Evolutionary conservation across 1,140 invertebrate genomes (phyloP), one percentile per base, ranked within the genome.

Genomic region (Pomacea maculata): DNA sequence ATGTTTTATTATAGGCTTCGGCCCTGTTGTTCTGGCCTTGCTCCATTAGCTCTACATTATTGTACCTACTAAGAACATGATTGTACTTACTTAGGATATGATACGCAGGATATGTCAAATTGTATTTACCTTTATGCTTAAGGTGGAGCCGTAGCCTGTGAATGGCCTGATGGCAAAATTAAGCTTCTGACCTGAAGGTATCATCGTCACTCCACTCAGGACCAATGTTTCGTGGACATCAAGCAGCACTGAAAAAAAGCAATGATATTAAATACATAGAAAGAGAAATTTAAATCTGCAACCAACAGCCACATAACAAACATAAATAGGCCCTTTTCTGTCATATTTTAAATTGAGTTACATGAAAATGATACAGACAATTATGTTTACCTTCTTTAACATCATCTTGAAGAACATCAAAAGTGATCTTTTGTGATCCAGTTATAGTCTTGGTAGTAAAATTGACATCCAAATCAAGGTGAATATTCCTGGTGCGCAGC

Each of bases 191-290:
- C 52, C 68, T 21, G 63, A 65, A 45, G 29, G 34, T 55, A 64
- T 68, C n/a, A 29, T 45, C 25, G n/a, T 80, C 29, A 84, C 83
- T 67, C 61, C 75, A 21, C 64, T 74, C 15, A 87, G 78, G 21
- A 63, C 79, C 71, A 87, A 54, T 21, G 83, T 83, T 54, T 86
- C 80, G 76, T 87, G 86, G 72, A 83, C 74, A 68, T 87, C 85
- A 65, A 86, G 80, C n/a, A 52, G 79, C 6, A 86, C 86, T 87
- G 72, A 70, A 80, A 84, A 25, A 67, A 82, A 78, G 67, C 0
- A 80, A 64, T 29, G 25, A 80, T 7, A 64, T 25, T 63, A 8
- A 25, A 64, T 52, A 52, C 11, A 7, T 61, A 14, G 10, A 55
- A 70, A 68, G 12, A 76, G 1, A 29, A 52, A 11, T 75, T 34